phyloP scores from a whole-genome alignment of 2,888 invertebrate species.

The Lepidocyrtoides sp. region DNA sequence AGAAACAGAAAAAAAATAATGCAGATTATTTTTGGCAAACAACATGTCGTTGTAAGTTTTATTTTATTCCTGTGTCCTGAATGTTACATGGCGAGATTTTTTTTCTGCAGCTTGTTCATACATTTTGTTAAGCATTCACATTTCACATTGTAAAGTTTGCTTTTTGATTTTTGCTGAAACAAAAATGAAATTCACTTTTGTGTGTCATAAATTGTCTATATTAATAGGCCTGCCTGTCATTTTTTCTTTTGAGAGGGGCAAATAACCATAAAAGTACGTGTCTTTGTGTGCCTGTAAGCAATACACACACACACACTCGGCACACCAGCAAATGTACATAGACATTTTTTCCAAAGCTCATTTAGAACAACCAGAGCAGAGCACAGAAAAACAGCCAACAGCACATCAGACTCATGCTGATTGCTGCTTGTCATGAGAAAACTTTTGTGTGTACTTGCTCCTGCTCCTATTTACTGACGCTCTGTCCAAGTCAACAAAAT shows the following conservation, averaged over 20 bases:
- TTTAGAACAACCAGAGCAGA: slow-evolving; percentile 67
- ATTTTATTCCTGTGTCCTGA: not conserved
- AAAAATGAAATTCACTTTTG: slow-evolving; percentile 77
- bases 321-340: not conserved
- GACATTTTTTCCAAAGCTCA: slow-evolving; percentile 67
- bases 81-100: slow-evolving; percentile 2
- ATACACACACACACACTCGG: not conserved
- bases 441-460: slow-evolving; percentile 36
- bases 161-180: slow-evolving; percentile 72
- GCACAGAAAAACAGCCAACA: slow-evolving; percentile 34
- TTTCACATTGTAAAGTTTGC: not conserved
- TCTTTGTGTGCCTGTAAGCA: slow-evolving; percentile 60
- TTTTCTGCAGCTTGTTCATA: slow-evolving; percentile 13
- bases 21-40: slow-evolving; percentile 73
- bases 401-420: slow-evolving; percentile 77
- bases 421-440: slow-evolving; percentile 79
- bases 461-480: not conserved
- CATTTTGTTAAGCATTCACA: slow-evolving; percentile 10
- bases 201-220: slow-evolving; percentile 69
- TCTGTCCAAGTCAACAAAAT: slow-evolving; percentile 43
- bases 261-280: slow-evolving; percentile 73
- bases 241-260: slow-evolving; percentile 48
- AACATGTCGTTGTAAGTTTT: slow-evolving; percentile 5
- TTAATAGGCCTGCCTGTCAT: slow-evolving; percentile 76
- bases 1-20: slow-evolving; percentile 32